phyloP scores from a whole-genome alignment of 2,113 vertebrate genomes.

The Loxodonta africana region DNA sequence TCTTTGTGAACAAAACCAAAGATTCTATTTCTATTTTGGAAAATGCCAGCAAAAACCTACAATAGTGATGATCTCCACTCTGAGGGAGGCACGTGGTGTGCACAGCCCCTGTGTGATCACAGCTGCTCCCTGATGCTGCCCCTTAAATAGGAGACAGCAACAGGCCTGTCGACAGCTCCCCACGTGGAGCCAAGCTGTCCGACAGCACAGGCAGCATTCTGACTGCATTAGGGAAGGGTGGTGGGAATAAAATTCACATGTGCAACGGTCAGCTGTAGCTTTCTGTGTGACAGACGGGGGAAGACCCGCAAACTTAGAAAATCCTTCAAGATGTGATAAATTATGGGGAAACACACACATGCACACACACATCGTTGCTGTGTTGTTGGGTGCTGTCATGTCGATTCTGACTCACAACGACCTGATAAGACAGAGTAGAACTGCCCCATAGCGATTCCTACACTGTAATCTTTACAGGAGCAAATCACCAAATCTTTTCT shows the following conservation, averaged over 20 bases:
- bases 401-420: background rate
- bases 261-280: background rate
- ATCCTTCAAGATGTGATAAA: accelerated
- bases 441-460: background rate
- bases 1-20: constrained; percentile 72
- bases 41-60: constrained; percentile 35
- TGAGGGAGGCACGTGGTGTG: background rate
- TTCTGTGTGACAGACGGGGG: background rate
- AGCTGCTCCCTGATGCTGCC: background rate
- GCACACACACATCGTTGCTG: too few species aligned
- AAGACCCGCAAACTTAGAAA: background rate
- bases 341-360: background rate
- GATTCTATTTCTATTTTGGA: constrained; percentile 71
- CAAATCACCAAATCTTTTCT: background rate
- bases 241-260: background rate
- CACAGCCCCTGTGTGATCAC: background rate
- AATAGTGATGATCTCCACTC: constrained; percentile 29
- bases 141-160: background rate
- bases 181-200: background rate
- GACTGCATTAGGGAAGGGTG: accelerated
- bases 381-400: background rate
- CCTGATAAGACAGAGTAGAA: background rate
- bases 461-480: background rate
- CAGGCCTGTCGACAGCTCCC: background rate
- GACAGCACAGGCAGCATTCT: accelerated